Conservation (phyloP, 2,888 invertebrate genomes). For the Callyntrura sp. region DNA sequence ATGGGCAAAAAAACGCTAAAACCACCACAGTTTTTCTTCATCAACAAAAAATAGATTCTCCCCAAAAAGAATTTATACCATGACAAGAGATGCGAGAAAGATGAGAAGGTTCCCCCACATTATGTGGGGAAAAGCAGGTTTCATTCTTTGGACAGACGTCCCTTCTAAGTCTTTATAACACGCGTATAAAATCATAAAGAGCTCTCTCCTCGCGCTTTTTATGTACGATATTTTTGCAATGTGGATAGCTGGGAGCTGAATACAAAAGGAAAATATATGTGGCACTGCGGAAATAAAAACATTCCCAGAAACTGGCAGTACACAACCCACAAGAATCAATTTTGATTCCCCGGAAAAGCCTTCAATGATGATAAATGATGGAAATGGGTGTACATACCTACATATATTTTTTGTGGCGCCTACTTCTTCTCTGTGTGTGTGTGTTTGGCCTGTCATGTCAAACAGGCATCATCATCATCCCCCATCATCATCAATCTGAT, state of each 20-base stretch:
- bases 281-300: no score
- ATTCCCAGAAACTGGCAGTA: constrained; percentile 34
- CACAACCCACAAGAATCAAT: no score
- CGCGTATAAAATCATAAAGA: no score
- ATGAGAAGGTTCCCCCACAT: background rate
- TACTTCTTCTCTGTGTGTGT: no score
- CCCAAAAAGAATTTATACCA: background rate
- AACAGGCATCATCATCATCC: constrained; percentile 42
- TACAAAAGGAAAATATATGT: no score
- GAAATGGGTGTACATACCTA: no score
- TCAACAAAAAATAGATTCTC: background rate
- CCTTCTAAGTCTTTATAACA: no score
- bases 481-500: constrained; percentile 38
- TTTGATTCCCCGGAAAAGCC: constrained; percentile 40
- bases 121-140: background rate
- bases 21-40: no score
- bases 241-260: no score
- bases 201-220: no score
- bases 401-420: no score
- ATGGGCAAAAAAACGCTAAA: constrained; percentile 13
- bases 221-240: no score
- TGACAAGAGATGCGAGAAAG: background rate
- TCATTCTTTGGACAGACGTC: constrained; percentile 2
- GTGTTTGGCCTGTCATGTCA: constrained; percentile 36
- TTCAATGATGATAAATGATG: constrained; percentile 53